Evolutionary conservation across 2,888 invertebrate genomes (phyloP).

Genomic region (Oligia fasciuncula): DNA sequence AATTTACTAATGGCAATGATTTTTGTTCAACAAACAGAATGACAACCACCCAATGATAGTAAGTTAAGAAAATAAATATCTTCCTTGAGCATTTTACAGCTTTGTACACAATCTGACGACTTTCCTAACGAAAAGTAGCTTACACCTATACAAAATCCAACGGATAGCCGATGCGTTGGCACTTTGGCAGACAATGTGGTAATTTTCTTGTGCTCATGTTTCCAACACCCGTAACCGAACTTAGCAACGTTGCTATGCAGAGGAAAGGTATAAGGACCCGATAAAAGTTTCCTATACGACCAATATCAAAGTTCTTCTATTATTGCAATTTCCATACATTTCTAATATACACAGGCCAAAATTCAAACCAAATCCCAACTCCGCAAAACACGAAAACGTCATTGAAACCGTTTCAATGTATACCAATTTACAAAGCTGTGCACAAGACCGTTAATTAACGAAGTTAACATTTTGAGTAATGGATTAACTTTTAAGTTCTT

Average conservation of each 20-base stretch:
- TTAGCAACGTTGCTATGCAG: no score
- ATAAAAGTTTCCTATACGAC: neutral
- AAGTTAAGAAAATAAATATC: neutral
- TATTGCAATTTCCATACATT: neutral
- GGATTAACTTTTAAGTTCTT: neutral
- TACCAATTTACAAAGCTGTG: neutral
- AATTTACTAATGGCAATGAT: no score
- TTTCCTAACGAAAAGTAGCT: neutral
- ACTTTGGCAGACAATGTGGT: neutral
- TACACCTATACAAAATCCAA: no score
- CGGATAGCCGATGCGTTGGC: no score
- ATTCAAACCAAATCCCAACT: neutral
- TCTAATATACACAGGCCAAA: accelerated
- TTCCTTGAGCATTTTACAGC: neutral
- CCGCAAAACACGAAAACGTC: neutral
- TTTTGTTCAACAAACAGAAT: no score
- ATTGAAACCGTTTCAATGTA: neutral
- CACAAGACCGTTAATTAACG: neutral
- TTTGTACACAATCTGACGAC: neutral
- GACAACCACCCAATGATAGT: neutral
- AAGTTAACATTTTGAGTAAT: neutral
- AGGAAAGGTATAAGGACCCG: no score
- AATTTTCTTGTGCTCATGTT: neutral
- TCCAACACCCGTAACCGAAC: no score
- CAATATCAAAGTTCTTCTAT: neutral